Evolutionary conservation across 2,797 vertebrate genomes (phyloP), one percentile per base, ranked within the genome.

Genomic region (Mareca strepera): DNA sequence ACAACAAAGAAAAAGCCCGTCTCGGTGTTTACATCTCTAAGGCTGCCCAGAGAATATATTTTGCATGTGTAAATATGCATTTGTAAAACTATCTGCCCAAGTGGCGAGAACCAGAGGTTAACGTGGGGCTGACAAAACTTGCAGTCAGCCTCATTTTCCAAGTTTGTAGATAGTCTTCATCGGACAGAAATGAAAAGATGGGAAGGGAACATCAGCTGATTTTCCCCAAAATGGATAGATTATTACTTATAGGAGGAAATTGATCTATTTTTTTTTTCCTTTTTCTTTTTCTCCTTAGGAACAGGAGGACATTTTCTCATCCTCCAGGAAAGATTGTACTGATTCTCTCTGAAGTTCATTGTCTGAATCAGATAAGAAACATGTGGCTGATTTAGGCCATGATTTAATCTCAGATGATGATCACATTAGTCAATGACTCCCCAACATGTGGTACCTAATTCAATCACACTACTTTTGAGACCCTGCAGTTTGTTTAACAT

Each of bases 341-440:
- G 91, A 95, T 92, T 67, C 62, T 76, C 62, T 72, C 78, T 55
- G 33, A 93, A 82, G 63, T 41, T 68, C 46, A 29, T 31, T 66
- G 86, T 92, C 93, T 90, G 91, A 81, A 94, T 93, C 96, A 90
- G 93, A 90, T 90, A 94, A 2, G 3, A 80, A 94, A 69, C 78
- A 77, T 82, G 88, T 70, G 86, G 86, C 78, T 95, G 93, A 94
- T 93, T 55, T 84, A 87, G 81, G 89, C 46, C 69, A 22, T 92
- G 88, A 94, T 96, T 97, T 94, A 91, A 97, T 97, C 96, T 79
- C 2, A 18, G 76, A 67, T 86, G 79, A 90, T 90, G 93, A 96
- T 96, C 90, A 84, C 93, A 94, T 95, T 96, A 97, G 95, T 93
- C 86, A 86, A 3, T 56, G 86, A 73, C 88, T 95, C 84, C 92